These are phyloP conservation scores for Tetrax tetrax DNA, from an alignment of 2,113 vertebrate genomes.

Conservation along the genomic window DNA sequence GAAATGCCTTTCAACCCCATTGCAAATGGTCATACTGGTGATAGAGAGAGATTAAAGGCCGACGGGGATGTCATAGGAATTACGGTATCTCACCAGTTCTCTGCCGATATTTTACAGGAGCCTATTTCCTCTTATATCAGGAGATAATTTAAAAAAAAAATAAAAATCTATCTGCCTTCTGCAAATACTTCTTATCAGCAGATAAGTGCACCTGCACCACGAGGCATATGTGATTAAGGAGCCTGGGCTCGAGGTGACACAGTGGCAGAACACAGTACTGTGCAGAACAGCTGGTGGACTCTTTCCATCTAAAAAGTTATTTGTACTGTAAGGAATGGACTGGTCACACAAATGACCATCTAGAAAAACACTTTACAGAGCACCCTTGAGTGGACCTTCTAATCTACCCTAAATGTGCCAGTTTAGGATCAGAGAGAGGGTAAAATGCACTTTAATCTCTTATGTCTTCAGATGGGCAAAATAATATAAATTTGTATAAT, in stretches of 20 bases:
- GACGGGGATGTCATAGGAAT: neutral
- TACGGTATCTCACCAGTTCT: neutral
- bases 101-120: slow-evolving; percentile 11
- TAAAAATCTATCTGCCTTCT: neutral
- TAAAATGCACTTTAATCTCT: neutral
- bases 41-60: slow-evolving; percentile 17
- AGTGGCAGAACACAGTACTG: neutral
- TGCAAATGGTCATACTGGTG: neutral
- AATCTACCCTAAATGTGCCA: neutral
- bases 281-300: neutral
- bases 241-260: neutral
- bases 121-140: neutral
- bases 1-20: neutral
- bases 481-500: neutral
- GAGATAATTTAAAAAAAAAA: neutral
- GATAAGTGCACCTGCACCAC: slow-evolving; percentile 28
- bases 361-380: neutral
- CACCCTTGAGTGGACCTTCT: neutral
- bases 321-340: neutral
- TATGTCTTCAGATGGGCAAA: neutral
- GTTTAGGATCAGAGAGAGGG: neutral
- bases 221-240: neutral
- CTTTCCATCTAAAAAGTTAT: neutral
- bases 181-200: slow-evolving; percentile 51
- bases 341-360: neutral